A percentile compares a stretch with the other conserved stretches of the same genome.
Evolutionary conservation across 2,888 invertebrate species (phyloP).

Genomic region (Neria commutata): DNA sequence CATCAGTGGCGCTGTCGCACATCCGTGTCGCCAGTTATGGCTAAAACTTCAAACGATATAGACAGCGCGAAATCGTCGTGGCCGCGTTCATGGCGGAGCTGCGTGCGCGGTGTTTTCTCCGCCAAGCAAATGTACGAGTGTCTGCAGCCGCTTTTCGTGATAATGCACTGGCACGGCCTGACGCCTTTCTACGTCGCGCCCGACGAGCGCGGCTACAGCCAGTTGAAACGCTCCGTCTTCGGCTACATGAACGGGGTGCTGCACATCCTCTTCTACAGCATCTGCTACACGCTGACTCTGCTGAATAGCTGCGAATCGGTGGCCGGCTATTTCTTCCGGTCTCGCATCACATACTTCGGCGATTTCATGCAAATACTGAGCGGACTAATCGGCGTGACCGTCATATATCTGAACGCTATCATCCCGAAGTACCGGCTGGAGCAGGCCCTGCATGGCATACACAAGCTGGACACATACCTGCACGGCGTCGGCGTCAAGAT

Average conservation of each 20-base stretch:
- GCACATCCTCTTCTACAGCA: constrained; percentile 43
- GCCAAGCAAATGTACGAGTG: constrained; percentile 54
- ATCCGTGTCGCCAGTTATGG: constrained; percentile 39
- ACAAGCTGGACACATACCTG: constrained; percentile 49
- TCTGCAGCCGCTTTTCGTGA: constrained; percentile 48
- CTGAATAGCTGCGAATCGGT: constrained; percentile 54
- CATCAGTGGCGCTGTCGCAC: too few relatives aligned
- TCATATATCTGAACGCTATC: constrained; percentile 53
- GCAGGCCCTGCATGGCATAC: constrained; percentile 46
- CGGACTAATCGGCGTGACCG: constrained; percentile 55
- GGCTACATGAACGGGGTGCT: constrained; percentile 51
- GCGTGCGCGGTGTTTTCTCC: constrained; percentile 40
- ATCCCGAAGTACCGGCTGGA: constrained; percentile 51
- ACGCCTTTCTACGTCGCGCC: constrained; percentile 52
- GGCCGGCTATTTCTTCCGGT: constrained; percentile 58
- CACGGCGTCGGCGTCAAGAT: constrained; percentile 53
- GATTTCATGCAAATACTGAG: constrained; percentile 56
- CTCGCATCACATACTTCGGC: constrained; percentile 54
- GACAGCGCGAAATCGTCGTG: constrained; percentile 23
- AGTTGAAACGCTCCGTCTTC: constrained; percentile 46
- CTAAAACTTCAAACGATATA: constrained; percentile 34
- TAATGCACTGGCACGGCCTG: constrained; percentile 52
- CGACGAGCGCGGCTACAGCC: constrained; percentile 34
- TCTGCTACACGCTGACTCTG: constrained; percentile 52
- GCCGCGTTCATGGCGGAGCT: constrained; percentile 32